phyloP scores from a whole-genome alignment of 2,888 invertebrate species.

The Nomada ferruginata region DNA sequence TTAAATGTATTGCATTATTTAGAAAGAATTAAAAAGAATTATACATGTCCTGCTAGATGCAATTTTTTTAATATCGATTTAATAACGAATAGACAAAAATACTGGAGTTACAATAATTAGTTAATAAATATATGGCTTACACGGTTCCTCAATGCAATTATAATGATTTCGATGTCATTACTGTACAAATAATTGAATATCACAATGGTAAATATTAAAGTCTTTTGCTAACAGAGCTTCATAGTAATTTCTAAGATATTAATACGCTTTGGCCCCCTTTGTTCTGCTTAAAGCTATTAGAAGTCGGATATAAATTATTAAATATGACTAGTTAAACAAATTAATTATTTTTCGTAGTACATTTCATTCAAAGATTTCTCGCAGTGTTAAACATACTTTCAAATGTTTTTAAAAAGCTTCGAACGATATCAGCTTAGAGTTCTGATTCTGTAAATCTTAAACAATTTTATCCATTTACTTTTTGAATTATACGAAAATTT shows the following conservation, averaged over 20 bases:
- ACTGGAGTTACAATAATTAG: conserved; percentile 28
- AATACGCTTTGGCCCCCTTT: conserved; percentile 46
- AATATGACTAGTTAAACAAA: conserved; percentile 33
- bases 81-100: conserved; percentile 17
- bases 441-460: background rate
- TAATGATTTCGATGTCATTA: conserved; percentile 20
- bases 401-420: background rate
- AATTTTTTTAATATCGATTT: conserved; percentile 9
- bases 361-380: background rate
- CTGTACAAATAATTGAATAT: conserved; percentile 37
- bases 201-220: conserved; percentile 21
- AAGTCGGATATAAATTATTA: background rate
- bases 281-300: background rate
- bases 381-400: background rate
- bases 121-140: conserved; percentile 12
- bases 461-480: background rate
- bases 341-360: background rate
- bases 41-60: background rate
- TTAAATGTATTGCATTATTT: conserved; percentile 21
- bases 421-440: background rate
- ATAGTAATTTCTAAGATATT: conserved; percentile 14
- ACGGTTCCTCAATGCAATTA: conserved; percentile 5
- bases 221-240: conserved; percentile 15
- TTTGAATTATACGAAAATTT: background rate
- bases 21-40: background rate